phyloP scores from a whole-genome alignment of 2,113 vertebrate species.

The Echinops telfairi region DNA sequence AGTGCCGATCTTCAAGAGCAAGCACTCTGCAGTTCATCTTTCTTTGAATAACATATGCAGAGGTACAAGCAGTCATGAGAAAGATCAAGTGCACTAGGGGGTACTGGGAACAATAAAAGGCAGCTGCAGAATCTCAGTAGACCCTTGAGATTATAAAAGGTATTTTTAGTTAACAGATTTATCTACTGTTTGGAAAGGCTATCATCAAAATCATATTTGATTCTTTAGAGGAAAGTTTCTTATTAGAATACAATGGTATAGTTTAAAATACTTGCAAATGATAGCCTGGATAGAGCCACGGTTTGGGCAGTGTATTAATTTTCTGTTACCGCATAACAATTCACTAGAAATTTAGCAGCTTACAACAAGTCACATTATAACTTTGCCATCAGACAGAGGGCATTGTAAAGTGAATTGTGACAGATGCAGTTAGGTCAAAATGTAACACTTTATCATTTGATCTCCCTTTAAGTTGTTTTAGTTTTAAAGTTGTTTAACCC shows the following conservation, averaged over 20 bases:
- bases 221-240: neutral
- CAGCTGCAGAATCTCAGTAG: neutral
- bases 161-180: neutral
- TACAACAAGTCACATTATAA: neutral
- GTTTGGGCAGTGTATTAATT: neutral
- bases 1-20: neutral
- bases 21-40: neutral
- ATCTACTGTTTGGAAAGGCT: slow-evolving; percentile 11
- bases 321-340: neutral
- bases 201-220: slow-evolving; percentile 24
- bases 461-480: no score
- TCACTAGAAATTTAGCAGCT: neutral
- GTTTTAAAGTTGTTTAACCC: no score
- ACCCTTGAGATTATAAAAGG: neutral
- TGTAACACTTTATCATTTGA: no score
- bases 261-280: slow-evolving; percentile 29
- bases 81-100: neutral
- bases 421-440: no score
- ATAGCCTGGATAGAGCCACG: neutral
- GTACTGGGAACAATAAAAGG: neutral
- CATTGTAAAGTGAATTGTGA: no score
- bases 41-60: slow-evolving; percentile 25
- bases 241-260: neutral
- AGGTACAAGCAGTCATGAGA: neutral
- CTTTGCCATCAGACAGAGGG: no score